A percentile compares a stretch with the other conserved stretches of the same genome.
Conservation (phyloP, 2,888 invertebrate genomes). For the Andrena marginata region DNA sequence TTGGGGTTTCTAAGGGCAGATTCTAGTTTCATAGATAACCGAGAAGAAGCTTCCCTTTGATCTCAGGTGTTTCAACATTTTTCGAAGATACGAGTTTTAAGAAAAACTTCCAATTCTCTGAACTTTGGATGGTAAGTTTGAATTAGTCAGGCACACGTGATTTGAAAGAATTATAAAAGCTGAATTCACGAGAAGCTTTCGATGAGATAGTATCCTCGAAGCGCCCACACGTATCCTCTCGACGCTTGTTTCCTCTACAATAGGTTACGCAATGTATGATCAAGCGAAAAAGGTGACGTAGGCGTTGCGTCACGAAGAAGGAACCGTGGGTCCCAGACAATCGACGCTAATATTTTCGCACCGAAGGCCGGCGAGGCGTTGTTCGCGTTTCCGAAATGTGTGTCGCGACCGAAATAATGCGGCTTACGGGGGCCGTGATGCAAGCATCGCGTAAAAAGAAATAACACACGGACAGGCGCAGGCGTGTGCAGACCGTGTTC, state of each 20-base stretch:
- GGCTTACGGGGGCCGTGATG: slow-evolving; percentile 36
- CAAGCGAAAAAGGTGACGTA: slow-evolving; percentile 26
- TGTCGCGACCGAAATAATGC: slow-evolving; percentile 68
- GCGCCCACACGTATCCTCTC: no score
- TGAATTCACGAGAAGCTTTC: no score
- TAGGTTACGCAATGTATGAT: background rate
- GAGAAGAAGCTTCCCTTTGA: background rate
- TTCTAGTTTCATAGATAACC: background rate
- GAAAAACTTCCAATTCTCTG: no score
- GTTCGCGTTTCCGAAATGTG: slow-evolving; percentile 46
- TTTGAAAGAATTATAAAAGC: no score
- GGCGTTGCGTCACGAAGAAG: slow-evolving; percentile 15
- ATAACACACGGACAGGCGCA: slow-evolving; percentile 13
- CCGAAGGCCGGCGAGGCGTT: slow-evolving; percentile 41
- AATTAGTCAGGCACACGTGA: no score
- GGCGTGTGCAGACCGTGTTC: background rate
- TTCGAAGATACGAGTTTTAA: background rate
- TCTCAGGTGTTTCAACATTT: no score
- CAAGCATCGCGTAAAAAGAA: slow-evolving; percentile 30
- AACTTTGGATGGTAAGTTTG: no score
- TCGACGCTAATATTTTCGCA: slow-evolving; percentile 45
- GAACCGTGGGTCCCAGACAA: slow-evolving; percentile 36
- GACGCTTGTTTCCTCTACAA: no score
- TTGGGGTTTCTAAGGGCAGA: background rate
- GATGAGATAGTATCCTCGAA: no score